These are phyloP conservation scores for Laterallus jamaicensis DNA, from an alignment of 2,113 vertebrate genomes.

Conservation along the genomic window DNA sequence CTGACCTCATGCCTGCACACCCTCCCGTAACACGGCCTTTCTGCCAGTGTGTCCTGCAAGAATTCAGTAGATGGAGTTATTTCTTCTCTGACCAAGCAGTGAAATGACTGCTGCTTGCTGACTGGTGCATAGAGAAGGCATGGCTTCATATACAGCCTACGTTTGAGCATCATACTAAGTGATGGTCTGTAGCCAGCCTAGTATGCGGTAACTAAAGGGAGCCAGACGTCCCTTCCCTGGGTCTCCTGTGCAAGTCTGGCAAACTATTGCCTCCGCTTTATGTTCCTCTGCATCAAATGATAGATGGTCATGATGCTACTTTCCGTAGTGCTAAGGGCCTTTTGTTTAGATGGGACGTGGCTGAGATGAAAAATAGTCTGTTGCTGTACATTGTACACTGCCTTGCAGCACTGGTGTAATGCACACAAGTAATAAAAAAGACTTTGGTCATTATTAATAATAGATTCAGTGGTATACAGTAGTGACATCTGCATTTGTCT, in stretches of 20 bases:
- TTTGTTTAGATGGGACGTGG: background rate
- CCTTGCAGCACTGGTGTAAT: background rate
- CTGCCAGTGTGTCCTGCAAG: background rate
- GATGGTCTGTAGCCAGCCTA: background rate
- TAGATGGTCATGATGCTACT: background rate
- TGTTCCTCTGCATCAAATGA: background rate
- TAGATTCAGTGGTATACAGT: background rate
- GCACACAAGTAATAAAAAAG: background rate
- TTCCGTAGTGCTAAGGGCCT: background rate
- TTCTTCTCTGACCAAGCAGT: background rate
- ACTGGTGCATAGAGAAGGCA: background rate
- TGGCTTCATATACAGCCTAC: rapidly evolving
- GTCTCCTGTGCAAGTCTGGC: background rate
- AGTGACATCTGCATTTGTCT: background rate
- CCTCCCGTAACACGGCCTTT: background rate
- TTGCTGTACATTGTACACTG: background rate
- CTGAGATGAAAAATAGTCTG: background rate
- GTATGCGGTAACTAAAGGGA: background rate
- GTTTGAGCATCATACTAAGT: rapidly evolving
- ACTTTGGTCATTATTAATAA: background rate
- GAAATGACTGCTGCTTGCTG: background rate
- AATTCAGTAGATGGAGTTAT: background rate
- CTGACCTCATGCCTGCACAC: background rate
- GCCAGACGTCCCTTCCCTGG: background rate
- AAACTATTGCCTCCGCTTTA: background rate